phyloP scores from a whole-genome alignment of 2,888 invertebrate genomes.

The Timandra comae region DNA sequence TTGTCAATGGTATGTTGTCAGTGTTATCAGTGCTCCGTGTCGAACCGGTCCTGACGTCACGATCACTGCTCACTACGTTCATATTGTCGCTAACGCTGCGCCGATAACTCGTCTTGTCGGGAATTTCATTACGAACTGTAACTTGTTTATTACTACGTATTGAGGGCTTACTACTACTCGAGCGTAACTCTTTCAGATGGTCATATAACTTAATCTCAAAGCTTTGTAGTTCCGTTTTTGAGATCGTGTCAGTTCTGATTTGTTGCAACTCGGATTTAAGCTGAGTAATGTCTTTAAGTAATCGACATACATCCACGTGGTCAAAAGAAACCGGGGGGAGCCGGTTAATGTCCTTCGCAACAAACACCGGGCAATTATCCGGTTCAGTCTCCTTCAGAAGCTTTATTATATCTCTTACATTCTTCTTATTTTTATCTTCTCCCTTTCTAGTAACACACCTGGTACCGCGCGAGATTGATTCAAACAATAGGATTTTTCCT shows the following conservation, averaged over 20 bases:
- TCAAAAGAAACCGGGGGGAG: constrained; percentile 13
- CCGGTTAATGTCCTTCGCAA: constrained; percentile 10
- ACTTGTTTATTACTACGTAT: not conserved
- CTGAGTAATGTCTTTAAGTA: constrained; percentile 7
- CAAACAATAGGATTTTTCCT: not conserved
- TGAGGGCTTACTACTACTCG: too few species aligned
- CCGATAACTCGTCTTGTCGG: not conserved
- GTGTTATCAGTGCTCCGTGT: too few species aligned
- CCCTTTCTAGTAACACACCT: constrained; percentile 2
- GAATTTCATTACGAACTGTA: not conserved
- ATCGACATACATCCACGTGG: constrained; percentile 8
- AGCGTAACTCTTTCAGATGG: not conserved
- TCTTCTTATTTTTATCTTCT: constrained; percentile 6
- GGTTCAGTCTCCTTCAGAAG: constrained; percentile 13
- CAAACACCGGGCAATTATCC: constrained; percentile 8
- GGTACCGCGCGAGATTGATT: not conserved
- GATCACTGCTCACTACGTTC: too few species aligned
- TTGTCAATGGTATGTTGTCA: too few species aligned
- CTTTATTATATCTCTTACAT: constrained; percentile 10
- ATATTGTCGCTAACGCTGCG: too few species aligned
- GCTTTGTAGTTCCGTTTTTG: not conserved
- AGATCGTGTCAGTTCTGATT: constrained; percentile 2
- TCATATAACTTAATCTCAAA: not conserved
- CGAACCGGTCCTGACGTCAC: too few species aligned
- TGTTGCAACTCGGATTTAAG: constrained; percentile 8